Evolutionary conservation across 2,797 vertebrate species (phyloP), one percentile per base, ranked within the genome.

Genomic region (Scolopax bukidnonensis): DNA sequence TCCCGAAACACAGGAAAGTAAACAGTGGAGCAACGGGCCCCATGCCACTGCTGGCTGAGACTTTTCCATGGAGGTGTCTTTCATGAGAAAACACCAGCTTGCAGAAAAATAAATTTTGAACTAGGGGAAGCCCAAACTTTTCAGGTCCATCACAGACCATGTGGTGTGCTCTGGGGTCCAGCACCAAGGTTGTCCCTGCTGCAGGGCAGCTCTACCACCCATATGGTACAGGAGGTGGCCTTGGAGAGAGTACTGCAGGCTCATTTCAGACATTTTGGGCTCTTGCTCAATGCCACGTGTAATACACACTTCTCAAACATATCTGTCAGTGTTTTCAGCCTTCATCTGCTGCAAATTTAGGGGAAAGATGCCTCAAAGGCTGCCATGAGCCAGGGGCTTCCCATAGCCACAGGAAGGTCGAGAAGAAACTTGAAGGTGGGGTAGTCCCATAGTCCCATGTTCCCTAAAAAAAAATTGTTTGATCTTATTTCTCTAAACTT

Each of bases 151-250:
- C 17, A 12, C 10, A 73, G 20, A 30, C 30, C 33, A n/a, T 1
- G 7, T 4, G 5, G 17, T 6, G 20, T 33, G 57, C 30, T 33
- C 40, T 61, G 69, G 21, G 47, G 20, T 21, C 47, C 47, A 47
- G 47, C 67, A 40, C 6, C 1, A 0, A 56, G 48, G 60, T 38
- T 27, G 38, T 30, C 19, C 11, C 32, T 23, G 36, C n/a, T 73
- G 32, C 1, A 0, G 40, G 40, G 53, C 53, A 78, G 47, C 16
- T 65, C 53, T 38, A 30, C 30, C 79, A 73, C 10, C 36, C 0
- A 0, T 32, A 64, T 6, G 25, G 11, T n/a, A 24, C 1, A 3
- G 40, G 59, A 47, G 36, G 12, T 1, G 61, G 28, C 14, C 38
- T 57, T 6, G 3, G 60, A 79, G 19, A 33, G 5, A 41, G 20